phyloP scores from a whole-genome alignment of 2,113 vertebrate species.

The Ranitomeya variabilis region DNA sequence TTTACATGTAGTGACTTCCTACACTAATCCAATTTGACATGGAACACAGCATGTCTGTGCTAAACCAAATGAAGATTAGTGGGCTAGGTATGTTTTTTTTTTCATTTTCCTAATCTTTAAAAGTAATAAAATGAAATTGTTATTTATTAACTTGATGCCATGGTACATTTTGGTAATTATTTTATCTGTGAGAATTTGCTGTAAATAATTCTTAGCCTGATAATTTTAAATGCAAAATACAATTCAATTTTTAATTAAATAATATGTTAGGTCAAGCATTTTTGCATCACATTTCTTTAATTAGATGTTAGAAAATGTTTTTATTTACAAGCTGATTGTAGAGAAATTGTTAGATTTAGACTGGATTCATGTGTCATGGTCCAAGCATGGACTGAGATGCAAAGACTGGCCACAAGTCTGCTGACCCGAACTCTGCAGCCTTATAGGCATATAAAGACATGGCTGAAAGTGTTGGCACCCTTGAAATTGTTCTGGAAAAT shows the following conservation, averaged over 20 bases:
- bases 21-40: background rate
- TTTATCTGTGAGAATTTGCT: slow-evolving; percentile 2
- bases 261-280: slow-evolving; percentile 4
- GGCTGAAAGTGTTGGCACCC: too few species aligned
- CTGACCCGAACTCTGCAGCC: too few species aligned
- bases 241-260: slow-evolving; percentile 33
- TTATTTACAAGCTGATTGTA: slow-evolving; percentile 9
- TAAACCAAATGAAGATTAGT: slow-evolving; percentile 1
- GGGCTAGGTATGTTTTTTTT: background rate
- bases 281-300: background rate
- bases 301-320: slow-evolving; percentile 14
- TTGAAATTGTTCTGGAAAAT: too few species aligned
- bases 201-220: slow-evolving; percentile 21
- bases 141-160: slow-evolving; percentile 43
- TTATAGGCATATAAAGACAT: too few species aligned
- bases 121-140: slow-evolving; percentile 33
- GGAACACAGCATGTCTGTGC: background rate
- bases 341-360: background rate
- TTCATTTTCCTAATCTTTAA: background rate
- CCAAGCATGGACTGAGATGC: too few species aligned
- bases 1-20: slow-evolving; percentile 25
- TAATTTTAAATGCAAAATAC: slow-evolving; percentile 20
- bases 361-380: too few species aligned
- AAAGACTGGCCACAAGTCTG: too few species aligned
- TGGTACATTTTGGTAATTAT: slow-evolving; percentile 43